Conservation (phyloP, 2,113 vertebrate species). For the Anthoscopus minutus region DNA sequence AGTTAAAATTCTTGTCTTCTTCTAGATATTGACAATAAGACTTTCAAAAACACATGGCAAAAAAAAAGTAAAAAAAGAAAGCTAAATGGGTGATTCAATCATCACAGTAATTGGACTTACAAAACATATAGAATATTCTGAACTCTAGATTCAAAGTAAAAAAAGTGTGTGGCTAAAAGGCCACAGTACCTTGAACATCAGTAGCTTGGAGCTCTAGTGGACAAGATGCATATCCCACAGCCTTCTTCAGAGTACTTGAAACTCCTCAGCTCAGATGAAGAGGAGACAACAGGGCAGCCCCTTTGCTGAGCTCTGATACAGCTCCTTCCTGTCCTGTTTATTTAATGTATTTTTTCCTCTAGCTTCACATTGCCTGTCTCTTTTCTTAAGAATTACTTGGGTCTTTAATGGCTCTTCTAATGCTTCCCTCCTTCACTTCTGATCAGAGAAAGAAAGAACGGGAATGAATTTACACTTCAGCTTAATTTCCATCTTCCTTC, state of each 20-base stretch:
- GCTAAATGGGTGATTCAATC: neutral
- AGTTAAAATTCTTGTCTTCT: neutral
- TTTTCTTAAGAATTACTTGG: constrained; percentile 51
- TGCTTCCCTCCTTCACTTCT: constrained; percentile 52
- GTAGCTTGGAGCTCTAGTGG: neutral
- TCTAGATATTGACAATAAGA: neutral
- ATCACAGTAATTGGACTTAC: neutral
- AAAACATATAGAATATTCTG: neutral
- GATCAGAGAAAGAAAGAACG: constrained; percentile 56
- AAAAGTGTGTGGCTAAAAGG: neutral
- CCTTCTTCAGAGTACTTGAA: neutral
- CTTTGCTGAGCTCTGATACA: neutral
- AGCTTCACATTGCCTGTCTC: neutral
- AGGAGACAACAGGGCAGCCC: neutral
- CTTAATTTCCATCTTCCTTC: constrained; percentile 54
- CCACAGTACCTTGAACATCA: neutral
- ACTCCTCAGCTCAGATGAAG: neutral
- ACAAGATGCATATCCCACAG: neutral
- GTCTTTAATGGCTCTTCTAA: constrained; percentile 54
- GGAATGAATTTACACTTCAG: constrained; percentile 56
- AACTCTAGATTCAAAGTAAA: neutral
- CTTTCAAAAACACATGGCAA: neutral
- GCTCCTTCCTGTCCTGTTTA: neutral
- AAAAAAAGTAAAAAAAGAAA: neutral
- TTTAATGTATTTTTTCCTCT: neutral